Evolutionary conservation across 2,888 invertebrate genomes (phyloP).

Genomic region (Philopedon plagiatum): DNA sequence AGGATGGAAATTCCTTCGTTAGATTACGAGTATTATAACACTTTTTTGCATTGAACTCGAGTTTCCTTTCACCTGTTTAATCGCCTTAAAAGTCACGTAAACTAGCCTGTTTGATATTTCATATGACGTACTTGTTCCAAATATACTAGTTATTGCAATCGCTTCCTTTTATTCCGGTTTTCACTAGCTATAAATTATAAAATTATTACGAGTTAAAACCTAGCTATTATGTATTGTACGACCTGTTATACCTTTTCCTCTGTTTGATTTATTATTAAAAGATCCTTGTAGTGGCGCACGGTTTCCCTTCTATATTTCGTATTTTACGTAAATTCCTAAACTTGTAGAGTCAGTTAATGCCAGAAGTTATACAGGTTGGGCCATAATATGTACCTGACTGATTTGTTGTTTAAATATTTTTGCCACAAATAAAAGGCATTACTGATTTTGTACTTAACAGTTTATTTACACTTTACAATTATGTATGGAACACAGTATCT

Average conservation of each 20-base stretch:
- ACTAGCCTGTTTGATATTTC: background rate
- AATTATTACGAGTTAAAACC: background rate
- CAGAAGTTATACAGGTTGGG: no score
- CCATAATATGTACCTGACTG: no score
- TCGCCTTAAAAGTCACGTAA: background rate
- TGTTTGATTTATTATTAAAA: background rate
- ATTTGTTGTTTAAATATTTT: no score
- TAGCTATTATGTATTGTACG: background rate
- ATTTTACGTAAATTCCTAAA: background rate
- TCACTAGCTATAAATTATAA: background rate
- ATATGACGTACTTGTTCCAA: background rate
- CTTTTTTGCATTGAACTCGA: no score
- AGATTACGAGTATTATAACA: no score
- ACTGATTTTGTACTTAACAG: no score
- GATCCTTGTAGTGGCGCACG: background rate
- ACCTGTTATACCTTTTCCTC: background rate
- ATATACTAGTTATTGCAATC: background rate
- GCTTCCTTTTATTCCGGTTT: slow-evolving; percentile 8
- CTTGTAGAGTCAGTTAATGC: no score
- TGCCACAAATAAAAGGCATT: no score
- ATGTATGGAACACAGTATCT: no score
- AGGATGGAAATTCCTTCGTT: no score
- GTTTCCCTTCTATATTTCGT: slow-evolving; percentile 11
- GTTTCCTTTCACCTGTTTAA: background rate
- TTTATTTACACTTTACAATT: no score